Evolutionary conservation across 2,888 invertebrate species (phyloP).

Genomic region (Octonoba sinensis): DNA sequence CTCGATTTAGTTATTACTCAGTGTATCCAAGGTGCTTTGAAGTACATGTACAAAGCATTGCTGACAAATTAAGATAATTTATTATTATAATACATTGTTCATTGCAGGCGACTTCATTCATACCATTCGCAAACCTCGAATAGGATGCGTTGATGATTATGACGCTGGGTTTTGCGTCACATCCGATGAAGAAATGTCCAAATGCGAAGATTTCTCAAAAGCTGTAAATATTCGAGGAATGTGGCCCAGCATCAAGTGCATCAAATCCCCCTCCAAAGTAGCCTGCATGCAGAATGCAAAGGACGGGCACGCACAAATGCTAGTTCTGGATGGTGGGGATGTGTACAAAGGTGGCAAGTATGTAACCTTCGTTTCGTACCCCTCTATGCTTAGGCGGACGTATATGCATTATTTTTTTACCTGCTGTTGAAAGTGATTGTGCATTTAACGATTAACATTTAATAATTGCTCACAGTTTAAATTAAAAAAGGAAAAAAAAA

Average conservation of each 20-base stretch:
- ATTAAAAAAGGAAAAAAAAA: too few relatives aligned
- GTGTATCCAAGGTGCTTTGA: too few relatives aligned
- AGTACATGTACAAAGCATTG: too few relatives aligned
- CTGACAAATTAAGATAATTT: too few relatives aligned
- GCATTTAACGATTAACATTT: neutral
- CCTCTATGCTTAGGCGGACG: neutral
- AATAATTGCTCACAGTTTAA: neutral
- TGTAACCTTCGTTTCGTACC: constrained; percentile 51
- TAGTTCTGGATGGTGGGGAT: constrained; percentile 81
- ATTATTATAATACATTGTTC: too few relatives aligned
- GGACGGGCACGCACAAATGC: constrained; percentile 79
- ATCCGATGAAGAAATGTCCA: constrained; percentile 78
- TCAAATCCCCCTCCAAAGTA: constrained; percentile 77
- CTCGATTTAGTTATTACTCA: too few relatives aligned
- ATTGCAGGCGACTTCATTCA: constrained; percentile 70
- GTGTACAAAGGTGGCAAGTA: constrained; percentile 80
- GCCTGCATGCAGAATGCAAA: constrained; percentile 80
- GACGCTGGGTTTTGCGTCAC: constrained; percentile 77
- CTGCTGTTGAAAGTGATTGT: neutral
- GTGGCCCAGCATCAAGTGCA: constrained; percentile 84
- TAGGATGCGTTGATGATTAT: constrained; percentile 68
- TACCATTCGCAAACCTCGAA: constrained; percentile 69
- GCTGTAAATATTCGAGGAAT: constrained; percentile 84
- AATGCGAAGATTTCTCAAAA: constrained; percentile 80
- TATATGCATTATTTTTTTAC: neutral